phyloP scores from a whole-genome alignment of 1,140 invertebrate genomes.

The Brachystomella parvula region DNA sequence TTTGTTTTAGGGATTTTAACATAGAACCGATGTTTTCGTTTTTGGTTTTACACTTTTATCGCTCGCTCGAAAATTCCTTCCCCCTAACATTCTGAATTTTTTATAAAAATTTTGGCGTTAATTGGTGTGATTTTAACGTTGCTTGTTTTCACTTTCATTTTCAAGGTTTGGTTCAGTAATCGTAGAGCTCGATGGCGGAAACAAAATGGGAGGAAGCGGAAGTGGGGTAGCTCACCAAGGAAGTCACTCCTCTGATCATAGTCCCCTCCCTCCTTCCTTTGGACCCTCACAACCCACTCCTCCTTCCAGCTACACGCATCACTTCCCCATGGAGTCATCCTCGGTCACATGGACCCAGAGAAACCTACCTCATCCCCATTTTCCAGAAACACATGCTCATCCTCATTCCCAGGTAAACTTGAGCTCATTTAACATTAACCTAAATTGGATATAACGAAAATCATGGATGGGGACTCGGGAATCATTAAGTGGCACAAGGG shows the following conservation, averaged over 20 bases:
- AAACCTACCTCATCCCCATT: background rate
- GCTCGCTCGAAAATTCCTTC: no score
- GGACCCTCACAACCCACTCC: conserved; percentile 8
- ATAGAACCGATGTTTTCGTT: no score
- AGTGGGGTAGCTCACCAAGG: conserved; percentile 9
- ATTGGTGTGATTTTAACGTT: background rate
- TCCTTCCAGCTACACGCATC: conserved; percentile 11
- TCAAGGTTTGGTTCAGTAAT: conserved; percentile 51
- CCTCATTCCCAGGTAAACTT: background rate
- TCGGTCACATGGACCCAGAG: background rate
- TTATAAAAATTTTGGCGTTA: no score
- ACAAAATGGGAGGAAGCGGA: conserved; percentile 41
- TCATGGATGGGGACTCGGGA: background rate
- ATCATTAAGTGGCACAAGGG: background rate
- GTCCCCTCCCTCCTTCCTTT: conserved; percentile 31
- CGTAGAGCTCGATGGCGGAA: conserved; percentile 47
- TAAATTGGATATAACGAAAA: background rate
- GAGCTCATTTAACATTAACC: background rate
- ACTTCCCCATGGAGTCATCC: background rate
- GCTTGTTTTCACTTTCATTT: background rate
- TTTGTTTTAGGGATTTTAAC: no score
- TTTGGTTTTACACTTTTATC: no score
- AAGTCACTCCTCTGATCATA: conserved; percentile 22
- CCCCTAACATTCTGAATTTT: no score
- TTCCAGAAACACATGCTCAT: background rate